Evolutionary conservation across 2,113 vertebrate species (phyloP), one percentile per base, ranked within the genome.

Genomic region (Girardinichthys multiradiatus): DNA sequence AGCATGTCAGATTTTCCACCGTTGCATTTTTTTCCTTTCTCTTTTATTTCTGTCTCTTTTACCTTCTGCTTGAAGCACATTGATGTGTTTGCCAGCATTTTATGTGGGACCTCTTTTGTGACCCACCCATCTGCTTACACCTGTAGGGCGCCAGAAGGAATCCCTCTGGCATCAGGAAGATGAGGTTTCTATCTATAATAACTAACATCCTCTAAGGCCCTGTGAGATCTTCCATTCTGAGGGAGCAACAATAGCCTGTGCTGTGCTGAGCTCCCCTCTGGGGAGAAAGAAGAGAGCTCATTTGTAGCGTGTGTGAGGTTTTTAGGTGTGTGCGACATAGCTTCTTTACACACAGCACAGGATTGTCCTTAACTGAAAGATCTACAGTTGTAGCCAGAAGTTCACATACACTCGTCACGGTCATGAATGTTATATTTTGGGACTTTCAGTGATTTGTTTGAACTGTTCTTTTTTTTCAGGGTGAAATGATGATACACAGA

Each of bases 231-330:
- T 10, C 26, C 51, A 4, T 31, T 39, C 54, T 37, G 30, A 17
- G 62, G 42, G 14, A 77, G 35, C 64, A 72, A 72, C 77, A 82
- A 59, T 17, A 72, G 74, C 67, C 35, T 51, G 68, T 5, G 29
- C 62, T 75, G 69, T 13, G 31, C 19, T 28, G 48, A 45, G 71
- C 35, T 79, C 54, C 65, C 74, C 80, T 74, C 29, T 64, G 66
- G 77, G 59, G 1, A 72, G 62, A 60, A 80, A 82, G n/a, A 65
- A 76, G 74, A 84, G 76, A n/a, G 35, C 42, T 37, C 65, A 63
- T 72, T 79, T 81, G 15, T 61, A 29, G 39, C 37, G 26, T 26
- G 26, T 24, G 26, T 72, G 64, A 12, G 51, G 29, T 39, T 29
- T 51, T 63, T 3, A 10, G 48, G 66, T 39, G 28, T 17, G 15